Evolutionary conservation across 2,888 invertebrate genomes (phyloP).

Genomic region (Zygaena filipendulae): DNA sequence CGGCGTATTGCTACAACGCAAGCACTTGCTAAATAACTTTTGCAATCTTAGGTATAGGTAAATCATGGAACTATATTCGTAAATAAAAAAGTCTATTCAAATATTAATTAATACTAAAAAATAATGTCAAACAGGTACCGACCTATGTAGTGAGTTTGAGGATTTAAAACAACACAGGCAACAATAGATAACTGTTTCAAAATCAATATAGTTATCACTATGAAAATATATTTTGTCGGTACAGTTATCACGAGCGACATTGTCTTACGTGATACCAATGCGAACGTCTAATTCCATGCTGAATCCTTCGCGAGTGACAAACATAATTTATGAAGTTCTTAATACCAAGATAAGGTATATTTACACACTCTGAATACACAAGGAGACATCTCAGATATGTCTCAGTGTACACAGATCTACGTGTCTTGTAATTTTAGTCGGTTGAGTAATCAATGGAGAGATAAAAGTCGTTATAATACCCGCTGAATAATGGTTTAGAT

Average conservation of each 20-base stretch:
- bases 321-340: conserved; percentile 68
- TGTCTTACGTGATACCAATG: conserved; percentile 27
- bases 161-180: background rate
- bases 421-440: conserved; percentile 57
- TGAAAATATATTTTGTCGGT: background rate
- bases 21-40: no score
- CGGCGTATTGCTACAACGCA: no score
- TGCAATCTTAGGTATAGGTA: no score
- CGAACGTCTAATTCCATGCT: conserved; percentile 25
- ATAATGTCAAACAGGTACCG: no score
- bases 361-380: conserved; percentile 59
- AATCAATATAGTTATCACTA: background rate
- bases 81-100: no score
- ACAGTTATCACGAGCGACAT: background rate
- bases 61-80: no score
- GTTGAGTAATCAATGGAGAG: conserved; percentile 52
- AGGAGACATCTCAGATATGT: conserved; percentile 52
- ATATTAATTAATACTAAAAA: no score
- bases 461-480: conserved; percentile 55
- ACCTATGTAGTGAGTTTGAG: no score
- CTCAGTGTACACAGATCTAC: conserved; percentile 59
- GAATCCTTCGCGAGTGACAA: conserved; percentile 58
- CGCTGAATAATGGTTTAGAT: no score
- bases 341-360: conserved; percentile 62
- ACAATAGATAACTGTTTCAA: background rate